Evolutionary conservation across 2,888 invertebrate species (phyloP).

Genomic region (Synergus gifuensis): DNA sequence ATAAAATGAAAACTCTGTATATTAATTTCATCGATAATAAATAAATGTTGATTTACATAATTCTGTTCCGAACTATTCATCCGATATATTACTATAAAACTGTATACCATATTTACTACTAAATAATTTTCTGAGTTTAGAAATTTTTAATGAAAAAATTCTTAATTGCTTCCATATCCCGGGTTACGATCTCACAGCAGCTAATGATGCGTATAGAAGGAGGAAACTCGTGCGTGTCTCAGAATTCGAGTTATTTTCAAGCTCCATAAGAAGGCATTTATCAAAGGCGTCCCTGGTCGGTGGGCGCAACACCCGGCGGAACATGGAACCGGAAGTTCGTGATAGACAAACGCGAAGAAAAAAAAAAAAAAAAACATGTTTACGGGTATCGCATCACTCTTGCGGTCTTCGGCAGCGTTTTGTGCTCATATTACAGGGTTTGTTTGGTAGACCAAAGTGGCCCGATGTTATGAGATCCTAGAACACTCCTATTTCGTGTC

Average conservation of each 20-base stretch:
- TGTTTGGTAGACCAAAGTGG: conserved; percentile 13
- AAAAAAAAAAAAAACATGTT: conserved; percentile 16
- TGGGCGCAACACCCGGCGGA: conserved; percentile 28
- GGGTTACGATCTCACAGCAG: conserved; percentile 16
- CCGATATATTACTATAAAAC: too few relatives aligned
- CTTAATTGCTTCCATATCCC: conserved; percentile 22
- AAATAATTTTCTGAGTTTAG: conserved; percentile 47
- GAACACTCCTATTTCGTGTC: conserved; percentile 2
- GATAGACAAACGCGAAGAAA: conserved; percentile 23
- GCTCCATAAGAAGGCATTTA: conserved; percentile 64
- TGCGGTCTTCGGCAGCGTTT: conserved; percentile 31
- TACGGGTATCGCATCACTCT: conserved; percentile 25
- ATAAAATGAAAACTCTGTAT: conserved; percentile 43
- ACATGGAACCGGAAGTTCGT: conserved; percentile 36
- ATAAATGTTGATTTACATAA: too few relatives aligned
- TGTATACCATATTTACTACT: too few relatives aligned
- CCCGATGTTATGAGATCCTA: not conserved
- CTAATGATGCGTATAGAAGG: conserved; percentile 61
- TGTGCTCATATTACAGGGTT: conserved; percentile 20
- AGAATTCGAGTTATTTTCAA: conserved; percentile 72
- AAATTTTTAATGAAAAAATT: conserved; percentile 9
- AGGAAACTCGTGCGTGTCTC: conserved; percentile 66
- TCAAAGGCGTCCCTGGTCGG: conserved; percentile 58
- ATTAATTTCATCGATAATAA: too few relatives aligned
- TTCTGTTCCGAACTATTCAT: too few relatives aligned